Percentiles rank a stretch among this genome's conserved stretches.
phyloP scores from a whole-genome alignment of 2,888 invertebrate species.

The Lepidocyrtinus sp. region DNA sequence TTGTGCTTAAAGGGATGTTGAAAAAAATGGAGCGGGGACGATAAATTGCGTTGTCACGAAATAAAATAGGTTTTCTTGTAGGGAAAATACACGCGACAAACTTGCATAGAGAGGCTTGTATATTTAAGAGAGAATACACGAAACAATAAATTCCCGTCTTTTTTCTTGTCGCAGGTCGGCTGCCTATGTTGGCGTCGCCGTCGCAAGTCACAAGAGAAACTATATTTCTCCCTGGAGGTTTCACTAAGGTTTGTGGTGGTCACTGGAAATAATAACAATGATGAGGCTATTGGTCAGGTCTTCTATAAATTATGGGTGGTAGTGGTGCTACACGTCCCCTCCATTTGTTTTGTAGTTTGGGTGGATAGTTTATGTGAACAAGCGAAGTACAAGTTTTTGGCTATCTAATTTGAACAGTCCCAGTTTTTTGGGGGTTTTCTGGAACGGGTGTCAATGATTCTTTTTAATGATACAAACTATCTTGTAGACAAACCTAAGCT shows the following conservation, averaged over 20 bases:
- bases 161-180: not conserved
- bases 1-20: conserved; percentile 17
- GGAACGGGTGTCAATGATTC: conserved; percentile 38
- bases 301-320: too few species aligned
- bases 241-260: not conserved
- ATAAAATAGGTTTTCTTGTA: conserved; percentile 10
- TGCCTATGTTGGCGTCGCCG: too few species aligned
- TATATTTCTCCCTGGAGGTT: not conserved
- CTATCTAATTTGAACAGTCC: not conserved
- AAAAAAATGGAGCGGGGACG: conserved; percentile 26
- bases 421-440: conserved; percentile 15
- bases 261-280: not conserved
- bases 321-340: not conserved
- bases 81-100: conserved; percentile 1
- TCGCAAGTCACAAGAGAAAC: not conserved
- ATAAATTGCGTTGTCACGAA: conserved; percentile 32
- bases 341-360: conserved; percentile 5
- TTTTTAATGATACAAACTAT: conserved; percentile 17
- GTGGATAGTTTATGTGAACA: conserved; percentile 22
- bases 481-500: not conserved
- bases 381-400: conserved; percentile 1
- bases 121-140: conserved; percentile 3
- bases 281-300: not conserved
- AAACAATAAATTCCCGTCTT: conserved; percentile 50
- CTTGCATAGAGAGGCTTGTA: not conserved